phyloP scores from a whole-genome alignment of 1,140 invertebrate species.

The Drosophila sp. region DNA sequence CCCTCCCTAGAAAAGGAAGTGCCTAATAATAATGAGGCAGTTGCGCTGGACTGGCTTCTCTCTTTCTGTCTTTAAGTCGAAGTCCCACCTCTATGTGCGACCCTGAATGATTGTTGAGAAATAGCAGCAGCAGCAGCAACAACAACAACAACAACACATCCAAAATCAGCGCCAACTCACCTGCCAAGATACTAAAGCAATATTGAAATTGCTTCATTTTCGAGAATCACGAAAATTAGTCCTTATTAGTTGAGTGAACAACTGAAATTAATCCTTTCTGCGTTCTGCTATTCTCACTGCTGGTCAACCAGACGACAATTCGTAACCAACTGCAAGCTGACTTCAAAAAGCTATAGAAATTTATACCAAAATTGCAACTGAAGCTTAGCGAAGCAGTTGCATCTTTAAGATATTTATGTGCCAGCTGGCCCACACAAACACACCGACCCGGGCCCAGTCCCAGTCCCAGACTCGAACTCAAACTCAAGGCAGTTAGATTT shows the following conservation, averaged over 20 bases:
- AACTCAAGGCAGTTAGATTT: slow-evolving; percentile 50
- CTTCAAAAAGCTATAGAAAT: slow-evolving; percentile 42
- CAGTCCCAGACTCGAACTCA: slow-evolving; percentile 6
- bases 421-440: slow-evolving; percentile 40
- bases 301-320: slow-evolving; percentile 32
- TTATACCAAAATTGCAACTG: slow-evolving; percentile 45
- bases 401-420: slow-evolving; percentile 78
- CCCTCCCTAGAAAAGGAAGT: slow-evolving; percentile 69
- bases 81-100: neutral
- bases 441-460: slow-evolving; percentile 24
- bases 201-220: slow-evolving; percentile 49
- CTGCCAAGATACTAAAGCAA: slow-evolving; percentile 45
- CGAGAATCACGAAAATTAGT: neutral
- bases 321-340: slow-evolving; percentile 50
- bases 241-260: neutral
- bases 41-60: slow-evolving; percentile 27
- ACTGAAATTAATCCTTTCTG: slow-evolving; percentile 32
- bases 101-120: slow-evolving; percentile 13
- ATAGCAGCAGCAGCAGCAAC: neutral
- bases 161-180: slow-evolving; percentile 40
- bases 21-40: slow-evolving; percentile 70
- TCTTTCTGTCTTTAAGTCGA: too few species aligned
- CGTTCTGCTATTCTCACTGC: slow-evolving; percentile 13
- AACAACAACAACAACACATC: neutral
- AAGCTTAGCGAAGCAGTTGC: slow-evolving; percentile 43